Evolutionary conservation across 2,888 invertebrate species (phyloP).

Genomic region (Andrena camellia): DNA sequence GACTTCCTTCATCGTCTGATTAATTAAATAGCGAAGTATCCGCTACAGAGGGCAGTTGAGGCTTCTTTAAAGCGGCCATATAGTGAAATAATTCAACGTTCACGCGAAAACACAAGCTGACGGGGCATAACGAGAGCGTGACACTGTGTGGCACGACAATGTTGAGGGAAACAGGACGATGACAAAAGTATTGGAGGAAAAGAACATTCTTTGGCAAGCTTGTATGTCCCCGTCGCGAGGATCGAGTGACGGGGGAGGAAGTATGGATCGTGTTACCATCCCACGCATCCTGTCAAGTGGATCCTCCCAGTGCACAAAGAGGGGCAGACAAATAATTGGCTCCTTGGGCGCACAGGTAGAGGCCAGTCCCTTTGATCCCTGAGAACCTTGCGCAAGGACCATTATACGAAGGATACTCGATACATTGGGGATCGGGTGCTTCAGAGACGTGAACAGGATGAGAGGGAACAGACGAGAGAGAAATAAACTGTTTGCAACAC

Average conservation of each 20-base stretch:
- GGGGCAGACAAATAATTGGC: slow-evolving; percentile 85
- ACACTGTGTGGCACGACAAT: background rate
- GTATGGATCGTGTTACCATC: slow-evolving; percentile 82
- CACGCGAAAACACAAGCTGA: background rate
- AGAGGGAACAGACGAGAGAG: slow-evolving; percentile 33
- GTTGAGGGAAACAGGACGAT: background rate
- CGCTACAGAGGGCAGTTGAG: background rate
- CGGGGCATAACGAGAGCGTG: background rate
- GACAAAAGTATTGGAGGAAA: slow-evolving; percentile 20
- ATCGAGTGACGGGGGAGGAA: slow-evolving; percentile 82
- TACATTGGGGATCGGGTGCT: slow-evolving; percentile 77
- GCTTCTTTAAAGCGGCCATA: background rate
- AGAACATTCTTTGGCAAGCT: slow-evolving; percentile 37
- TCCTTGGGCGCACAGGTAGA: slow-evolving; percentile 81
- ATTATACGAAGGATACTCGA: slow-evolving; percentile 80
- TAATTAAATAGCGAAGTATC: slow-evolving; percentile 44
- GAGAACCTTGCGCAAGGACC: slow-evolving; percentile 79
- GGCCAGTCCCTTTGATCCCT: slow-evolving; percentile 78
- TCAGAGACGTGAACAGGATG: slow-evolving; percentile 41
- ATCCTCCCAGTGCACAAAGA: slow-evolving; percentile 78
- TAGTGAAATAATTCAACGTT: slow-evolving; percentile 1
- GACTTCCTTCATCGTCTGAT: slow-evolving; percentile 38
- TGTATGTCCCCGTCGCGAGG: slow-evolving; percentile 63
- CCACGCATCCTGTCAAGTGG: slow-evolving; percentile 85
- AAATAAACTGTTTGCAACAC: slow-evolving; percentile 50